phyloP scores from a whole-genome alignment of 30 jellyfish, hydroid and myxozoan species.

The Nemopilema nomurai region DNA sequence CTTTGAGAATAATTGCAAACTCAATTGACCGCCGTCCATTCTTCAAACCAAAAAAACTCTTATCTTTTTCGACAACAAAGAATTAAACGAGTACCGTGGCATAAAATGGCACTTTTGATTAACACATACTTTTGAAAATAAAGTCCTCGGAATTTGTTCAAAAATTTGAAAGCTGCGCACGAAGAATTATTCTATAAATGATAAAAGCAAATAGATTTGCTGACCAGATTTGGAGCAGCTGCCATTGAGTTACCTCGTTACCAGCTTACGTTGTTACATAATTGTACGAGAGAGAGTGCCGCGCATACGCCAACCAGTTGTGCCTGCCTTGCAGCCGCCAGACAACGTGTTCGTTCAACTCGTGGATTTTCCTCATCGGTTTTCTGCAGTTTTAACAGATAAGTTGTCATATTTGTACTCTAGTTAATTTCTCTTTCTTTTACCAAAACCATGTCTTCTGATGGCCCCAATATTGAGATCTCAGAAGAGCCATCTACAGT shows the following conservation, averaged over 20 bases:
- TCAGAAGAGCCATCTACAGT: not conserved
- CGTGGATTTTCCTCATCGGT: not conserved
- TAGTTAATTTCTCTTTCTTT: not conserved
- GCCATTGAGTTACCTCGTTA: slow-evolving; percentile 24
- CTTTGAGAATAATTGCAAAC: too few species aligned
- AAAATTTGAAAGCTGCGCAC: too few species aligned
- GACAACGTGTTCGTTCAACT: not conserved
- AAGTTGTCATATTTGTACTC: not conserved
- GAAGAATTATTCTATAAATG: too few species aligned
- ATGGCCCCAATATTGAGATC: not conserved
- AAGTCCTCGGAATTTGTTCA: too few species aligned
- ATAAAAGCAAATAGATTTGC: too few species aligned
- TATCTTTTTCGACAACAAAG: too few species aligned
- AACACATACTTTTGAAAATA: too few species aligned
- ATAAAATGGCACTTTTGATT: too few species aligned
- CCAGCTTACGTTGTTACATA: slow-evolving; percentile 34
- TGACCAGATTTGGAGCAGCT: too few species aligned
- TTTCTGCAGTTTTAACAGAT: not conserved
- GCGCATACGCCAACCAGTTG: slow-evolving; percentile 29
- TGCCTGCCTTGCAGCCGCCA: slow-evolving; percentile 21
- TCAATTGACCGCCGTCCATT: too few species aligned
- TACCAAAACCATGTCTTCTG: not conserved
- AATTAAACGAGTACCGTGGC: too few species aligned
- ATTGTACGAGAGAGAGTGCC: slow-evolving; percentile 30
- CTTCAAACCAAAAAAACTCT: too few species aligned